Evolutionary conservation across 2,113 vertebrate species (phyloP).

Genomic region (Vombatus ursinus): DNA sequence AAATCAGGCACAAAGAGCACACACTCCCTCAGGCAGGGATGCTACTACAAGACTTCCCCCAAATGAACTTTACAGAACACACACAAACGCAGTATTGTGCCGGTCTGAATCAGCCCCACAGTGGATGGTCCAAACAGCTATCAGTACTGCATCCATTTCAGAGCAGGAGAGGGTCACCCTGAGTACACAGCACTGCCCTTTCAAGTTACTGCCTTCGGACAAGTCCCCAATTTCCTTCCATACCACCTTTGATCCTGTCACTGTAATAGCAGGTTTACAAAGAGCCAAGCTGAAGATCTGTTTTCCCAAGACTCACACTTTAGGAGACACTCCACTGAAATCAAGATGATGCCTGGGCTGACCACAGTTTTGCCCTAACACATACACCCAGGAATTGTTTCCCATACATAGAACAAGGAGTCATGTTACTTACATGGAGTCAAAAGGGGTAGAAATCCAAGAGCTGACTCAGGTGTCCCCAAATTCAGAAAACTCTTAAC

Average conservation of each 20-base stretch:
- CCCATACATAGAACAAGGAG: background rate
- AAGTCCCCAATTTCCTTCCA: background rate
- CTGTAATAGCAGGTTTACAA: background rate
- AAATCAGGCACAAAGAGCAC: constrained; percentile 12
- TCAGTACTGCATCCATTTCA: constrained; percentile 49
- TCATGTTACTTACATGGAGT: constrained; percentile 65
- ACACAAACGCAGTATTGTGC: constrained; percentile 71
- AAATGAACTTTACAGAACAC: constrained; percentile 64
- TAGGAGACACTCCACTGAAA: constrained; percentile 20
- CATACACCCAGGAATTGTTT: background rate
- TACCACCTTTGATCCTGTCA: background rate
- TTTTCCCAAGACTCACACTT: background rate
- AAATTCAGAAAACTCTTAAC: constrained; percentile 60
- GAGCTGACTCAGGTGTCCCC: background rate
- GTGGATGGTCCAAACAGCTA: constrained; percentile 53
- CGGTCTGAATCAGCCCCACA: constrained; percentile 53
- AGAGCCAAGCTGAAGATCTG: background rate
- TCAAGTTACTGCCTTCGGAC: background rate
- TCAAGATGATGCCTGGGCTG: background rate
- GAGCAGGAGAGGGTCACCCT: constrained; percentile 54
- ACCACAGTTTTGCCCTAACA: constrained; percentile 38
- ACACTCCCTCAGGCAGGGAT: constrained; percentile 10
- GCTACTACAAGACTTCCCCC: constrained; percentile 56
- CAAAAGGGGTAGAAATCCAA: constrained; percentile 45
- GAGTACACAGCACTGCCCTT: background rate